Percentiles rank a stretch among this genome's conserved stretches.
These are phyloP conservation scores for Tuberolachnus salignus DNA, from an alignment of 2,888 invertebrate genomes.

Conservation along the genomic window DNA sequence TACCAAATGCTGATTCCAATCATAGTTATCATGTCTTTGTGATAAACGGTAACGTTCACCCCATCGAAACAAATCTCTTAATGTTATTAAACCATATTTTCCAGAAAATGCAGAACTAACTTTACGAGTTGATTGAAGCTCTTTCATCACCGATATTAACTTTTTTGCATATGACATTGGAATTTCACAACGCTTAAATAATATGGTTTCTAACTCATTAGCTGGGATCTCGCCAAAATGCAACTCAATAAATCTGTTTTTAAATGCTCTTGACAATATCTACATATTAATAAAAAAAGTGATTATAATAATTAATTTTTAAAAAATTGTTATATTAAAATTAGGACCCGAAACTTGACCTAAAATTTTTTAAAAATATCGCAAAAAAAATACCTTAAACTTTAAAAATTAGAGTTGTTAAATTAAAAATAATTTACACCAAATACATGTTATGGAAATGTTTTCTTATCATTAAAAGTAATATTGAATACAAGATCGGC, in stretches of 20 bases:
- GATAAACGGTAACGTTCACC: slow-evolving; percentile 88
- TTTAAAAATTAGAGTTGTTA: no score
- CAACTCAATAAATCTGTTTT: slow-evolving; percentile 95
- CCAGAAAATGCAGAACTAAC: slow-evolving; percentile 89
- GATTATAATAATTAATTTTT: neutral
- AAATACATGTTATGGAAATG: no score
- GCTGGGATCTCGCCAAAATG: slow-evolving; percentile 95
- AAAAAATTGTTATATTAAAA: neutral
- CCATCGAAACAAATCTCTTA: slow-evolving; percentile 96
- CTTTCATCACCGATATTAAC: slow-evolving; percentile 89
- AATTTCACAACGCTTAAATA: slow-evolving; percentile 86
- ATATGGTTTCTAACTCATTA: slow-evolving; percentile 82
- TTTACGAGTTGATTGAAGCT: slow-evolving; percentile 79
- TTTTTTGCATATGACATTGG: slow-evolving; percentile 87
- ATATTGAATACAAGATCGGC: no score
- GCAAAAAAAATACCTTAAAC: no score
- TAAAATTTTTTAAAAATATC: no score
- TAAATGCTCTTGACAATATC: slow-evolving; percentile 90
- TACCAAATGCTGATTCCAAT: slow-evolving; percentile 96
- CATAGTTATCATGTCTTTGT: slow-evolving; percentile 72
- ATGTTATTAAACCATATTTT: slow-evolving; percentile 88
- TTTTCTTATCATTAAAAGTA: no score
- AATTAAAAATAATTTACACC: no score
- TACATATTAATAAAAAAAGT: slow-evolving; percentile 60
- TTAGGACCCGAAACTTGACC: no score